phyloP scores from a whole-genome alignment of 2,113 vertebrate species.

The Sprattus sprattus region DNA sequence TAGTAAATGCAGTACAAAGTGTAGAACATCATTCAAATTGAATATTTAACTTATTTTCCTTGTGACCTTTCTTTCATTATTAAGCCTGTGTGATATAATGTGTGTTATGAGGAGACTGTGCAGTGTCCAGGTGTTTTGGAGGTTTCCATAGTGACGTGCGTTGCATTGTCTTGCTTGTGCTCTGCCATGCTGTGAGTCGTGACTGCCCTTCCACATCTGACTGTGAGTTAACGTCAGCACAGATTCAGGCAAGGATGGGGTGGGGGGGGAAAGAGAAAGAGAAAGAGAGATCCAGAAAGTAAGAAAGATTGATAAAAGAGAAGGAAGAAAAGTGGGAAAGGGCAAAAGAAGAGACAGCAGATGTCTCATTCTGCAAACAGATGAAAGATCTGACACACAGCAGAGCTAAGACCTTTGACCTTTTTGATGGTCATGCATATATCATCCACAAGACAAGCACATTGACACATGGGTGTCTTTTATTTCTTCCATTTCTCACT shows the following conservation, averaged over 20 bases:
- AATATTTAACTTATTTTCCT: neutral
- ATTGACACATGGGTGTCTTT: neutral
- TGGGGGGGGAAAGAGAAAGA: neutral
- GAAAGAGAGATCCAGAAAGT: neutral
- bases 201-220: neutral
- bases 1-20: neutral
- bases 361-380: neutral
- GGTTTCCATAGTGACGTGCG: conserved; percentile 6
- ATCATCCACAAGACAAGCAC: neutral
- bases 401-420: neutral
- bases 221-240: neutral
- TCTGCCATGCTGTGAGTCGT: conserved; percentile 10
- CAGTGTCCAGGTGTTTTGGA: neutral
- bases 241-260: too few relatives aligned
- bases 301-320: neutral
- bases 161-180: neutral
- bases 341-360: neutral
- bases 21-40: neutral
- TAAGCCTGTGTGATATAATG: conserved; percentile 22
- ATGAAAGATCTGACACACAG: neutral
- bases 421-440: neutral
- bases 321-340: neutral
- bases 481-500: neutral
- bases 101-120: conserved; percentile 31
- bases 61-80: neutral